Percentiles rank a stretch among this genome's conserved stretches.
These are phyloP conservation scores for Synanthedon tipuliformis DNA, from an alignment of 2,888 invertebrate species.

Conservation along the genomic window DNA sequence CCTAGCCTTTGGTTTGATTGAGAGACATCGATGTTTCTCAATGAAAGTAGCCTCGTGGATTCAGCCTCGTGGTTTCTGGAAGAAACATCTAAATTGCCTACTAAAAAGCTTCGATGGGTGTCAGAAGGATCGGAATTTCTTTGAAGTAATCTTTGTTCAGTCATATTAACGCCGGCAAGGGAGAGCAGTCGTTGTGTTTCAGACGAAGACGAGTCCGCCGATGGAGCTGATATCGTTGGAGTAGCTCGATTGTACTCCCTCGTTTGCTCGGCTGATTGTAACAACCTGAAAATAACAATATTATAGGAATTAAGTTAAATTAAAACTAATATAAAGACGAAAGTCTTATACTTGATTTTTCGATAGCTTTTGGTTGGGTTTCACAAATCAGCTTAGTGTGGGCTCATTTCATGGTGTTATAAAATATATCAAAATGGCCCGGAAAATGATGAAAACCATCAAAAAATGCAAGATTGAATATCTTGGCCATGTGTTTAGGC, in stretches of 20 bases:
- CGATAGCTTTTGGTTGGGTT: too few relatives aligned
- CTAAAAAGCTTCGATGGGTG: constrained; percentile 63
- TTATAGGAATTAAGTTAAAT: too few relatives aligned
- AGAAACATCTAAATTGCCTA: constrained; percentile 46
- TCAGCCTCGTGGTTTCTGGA: constrained; percentile 48
- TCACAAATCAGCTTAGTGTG: background rate
- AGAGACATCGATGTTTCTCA: constrained; percentile 59
- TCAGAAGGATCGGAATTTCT: constrained; percentile 63
- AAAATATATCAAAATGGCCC: background rate
- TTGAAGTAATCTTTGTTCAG: constrained; percentile 65
- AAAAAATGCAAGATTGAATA: too few relatives aligned
- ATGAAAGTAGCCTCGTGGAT: constrained; percentile 53
- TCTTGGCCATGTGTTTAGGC: too few relatives aligned
- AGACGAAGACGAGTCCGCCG: constrained; percentile 49
- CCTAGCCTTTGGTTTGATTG: constrained; percentile 61
- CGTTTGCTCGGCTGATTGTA: constrained; percentile 52
- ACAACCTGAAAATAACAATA: constrained; percentile 40
- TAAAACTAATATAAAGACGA: too few relatives aligned
- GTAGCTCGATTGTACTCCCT: constrained; percentile 50
- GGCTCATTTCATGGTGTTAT: background rate
- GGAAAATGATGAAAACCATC: too few relatives aligned
- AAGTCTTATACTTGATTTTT: too few relatives aligned
- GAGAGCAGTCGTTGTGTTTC: constrained; percentile 64
- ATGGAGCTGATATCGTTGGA: constrained; percentile 37
- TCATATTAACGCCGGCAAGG: constrained; percentile 65